Evolutionary conservation across 2,113 vertebrate species (phyloP).

Genomic region (Melanerpes aurifrons): DNA sequence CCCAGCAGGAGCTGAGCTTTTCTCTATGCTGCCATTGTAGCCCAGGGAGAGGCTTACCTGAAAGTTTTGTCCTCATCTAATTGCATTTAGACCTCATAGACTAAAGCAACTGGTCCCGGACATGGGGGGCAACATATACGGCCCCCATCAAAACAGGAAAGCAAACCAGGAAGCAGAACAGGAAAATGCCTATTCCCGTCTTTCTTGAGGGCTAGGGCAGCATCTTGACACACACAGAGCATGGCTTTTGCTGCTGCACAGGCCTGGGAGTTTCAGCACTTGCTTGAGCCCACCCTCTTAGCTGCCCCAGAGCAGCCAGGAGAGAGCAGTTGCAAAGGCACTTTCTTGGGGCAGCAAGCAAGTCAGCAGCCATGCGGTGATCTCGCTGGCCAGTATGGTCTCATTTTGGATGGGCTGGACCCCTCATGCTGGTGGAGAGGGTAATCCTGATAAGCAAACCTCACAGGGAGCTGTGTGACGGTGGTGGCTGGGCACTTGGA

Average conservation of each 20-base stretch:
- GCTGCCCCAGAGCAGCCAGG: background rate
- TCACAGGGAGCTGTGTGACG: rapidly evolving
- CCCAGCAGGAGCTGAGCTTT: slow-evolving; percentile 32
- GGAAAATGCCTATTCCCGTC: background rate
- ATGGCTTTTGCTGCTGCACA: background rate
- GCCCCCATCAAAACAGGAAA: too few relatives aligned
- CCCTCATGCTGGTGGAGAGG: background rate
- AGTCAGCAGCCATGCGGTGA: background rate
- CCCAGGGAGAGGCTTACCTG: slow-evolving; percentile 40
- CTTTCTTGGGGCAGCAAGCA: background rate
- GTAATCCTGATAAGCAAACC: background rate
- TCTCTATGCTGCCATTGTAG: background rate
- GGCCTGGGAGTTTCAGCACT: background rate
- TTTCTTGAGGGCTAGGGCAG: background rate
- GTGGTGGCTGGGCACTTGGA: background rate
- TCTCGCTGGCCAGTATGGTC: background rate
- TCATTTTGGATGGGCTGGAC: rapidly evolving
- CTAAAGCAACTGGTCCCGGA: background rate
- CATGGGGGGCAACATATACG: background rate
- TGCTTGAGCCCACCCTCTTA: background rate
- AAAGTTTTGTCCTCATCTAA: slow-evolving; percentile 12
- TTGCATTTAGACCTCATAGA: slow-evolving; percentile 12
- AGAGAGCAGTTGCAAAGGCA: rapidly evolving
- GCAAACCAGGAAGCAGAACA: slow-evolving; percentile 26
- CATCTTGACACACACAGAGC: background rate